Base-by-base conservation (phyloP, 2,888 invertebrate species). In the Stenodera caucasica region DNA sequence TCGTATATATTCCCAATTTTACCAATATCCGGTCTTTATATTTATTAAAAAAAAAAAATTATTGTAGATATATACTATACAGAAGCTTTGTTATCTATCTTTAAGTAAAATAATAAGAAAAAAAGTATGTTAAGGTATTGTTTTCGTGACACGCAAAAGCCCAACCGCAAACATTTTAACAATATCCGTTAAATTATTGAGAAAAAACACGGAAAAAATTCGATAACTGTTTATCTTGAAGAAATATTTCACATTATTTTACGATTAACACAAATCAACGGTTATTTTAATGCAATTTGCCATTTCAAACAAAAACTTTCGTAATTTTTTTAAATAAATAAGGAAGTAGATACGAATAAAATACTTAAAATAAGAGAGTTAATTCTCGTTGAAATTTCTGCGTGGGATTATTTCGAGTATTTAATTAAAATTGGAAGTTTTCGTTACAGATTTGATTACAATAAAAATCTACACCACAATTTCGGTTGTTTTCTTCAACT, bases 1-100 rank as follows among this genome's bases (percentile, higher is more conserved):
- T n/a, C n/a, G n/a, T 26, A 26, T 23, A 65, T 54, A 64, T 64
- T 67, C 66, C 67, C 68, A 70, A 71, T 70, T 71, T 69, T 68
- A 68, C 68, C 66, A 68, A 70, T 71, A 71, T 70, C 70, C 69
- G 70, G 67, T 62, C 61, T 65, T 57, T 37, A 51, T 53, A 65
- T 58, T 4, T 56, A 52, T 57, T 58, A 15, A 5, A n/a, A 4
- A 12, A 14, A 49, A 53, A 6, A 26, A 21, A 12, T 30, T 21
- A 9, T 23, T 23, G 26, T 26, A 26, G 26, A 11, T 12, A 30
- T 33, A 15, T 23, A 33, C n/a, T 29, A 33, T 14, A 33, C 21
- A 53, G 53, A 35, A 35, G 53, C 53, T 11, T 53, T 33, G 35
- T 53, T 35, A 35, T 32, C 32, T 32, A 32, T 53, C 59, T 55